Conservation (phyloP, 2,888 invertebrate species). For the Neocrepidodera transversa region DNA sequence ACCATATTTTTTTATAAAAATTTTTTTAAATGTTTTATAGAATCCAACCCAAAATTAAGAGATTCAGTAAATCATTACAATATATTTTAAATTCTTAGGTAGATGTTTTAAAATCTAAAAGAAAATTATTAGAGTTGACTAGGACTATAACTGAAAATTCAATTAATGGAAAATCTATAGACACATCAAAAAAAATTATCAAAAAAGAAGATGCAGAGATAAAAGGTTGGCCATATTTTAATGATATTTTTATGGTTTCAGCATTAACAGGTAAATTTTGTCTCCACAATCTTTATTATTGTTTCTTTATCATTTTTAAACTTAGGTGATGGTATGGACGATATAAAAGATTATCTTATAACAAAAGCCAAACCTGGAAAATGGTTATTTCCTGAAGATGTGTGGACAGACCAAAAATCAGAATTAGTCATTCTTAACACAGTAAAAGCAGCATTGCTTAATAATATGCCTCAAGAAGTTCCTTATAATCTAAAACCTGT, state of each 20-base stretch:
- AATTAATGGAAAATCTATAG: slow-evolving; percentile 52
- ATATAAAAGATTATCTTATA: slow-evolving; percentile 68
- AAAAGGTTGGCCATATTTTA: slow-evolving; percentile 78
- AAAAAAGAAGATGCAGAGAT: slow-evolving; percentile 41
- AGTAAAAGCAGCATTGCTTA: slow-evolving; percentile 83
- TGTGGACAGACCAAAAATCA: slow-evolving; percentile 78
- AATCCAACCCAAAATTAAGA: no score
- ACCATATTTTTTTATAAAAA: no score
- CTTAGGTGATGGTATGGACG: slow-evolving; percentile 54
- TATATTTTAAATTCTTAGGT: slow-evolving; percentile 62
- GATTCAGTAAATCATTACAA: no score
- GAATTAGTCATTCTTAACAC: slow-evolving; percentile 74
- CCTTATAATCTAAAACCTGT: slow-evolving; percentile 77
- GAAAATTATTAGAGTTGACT: slow-evolving; percentile 76
- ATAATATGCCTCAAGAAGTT: slow-evolving; percentile 83
- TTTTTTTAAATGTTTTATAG: no score
- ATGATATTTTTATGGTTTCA: slow-evolving; percentile 91
- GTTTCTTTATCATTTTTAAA: neutral
- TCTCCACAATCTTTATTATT: neutral
- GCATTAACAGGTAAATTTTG: slow-evolving; percentile 69
- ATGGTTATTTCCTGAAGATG: slow-evolving; percentile 72
- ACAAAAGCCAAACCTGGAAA: slow-evolving; percentile 68
- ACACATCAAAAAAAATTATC: slow-evolving; percentile 30
- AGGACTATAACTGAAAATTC: slow-evolving; percentile 70
- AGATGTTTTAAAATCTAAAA: slow-evolving; percentile 74